Base-by-base conservation (phyloP, 2,113 vertebrate genomes). In the Dermatemys mawii region DNA sequence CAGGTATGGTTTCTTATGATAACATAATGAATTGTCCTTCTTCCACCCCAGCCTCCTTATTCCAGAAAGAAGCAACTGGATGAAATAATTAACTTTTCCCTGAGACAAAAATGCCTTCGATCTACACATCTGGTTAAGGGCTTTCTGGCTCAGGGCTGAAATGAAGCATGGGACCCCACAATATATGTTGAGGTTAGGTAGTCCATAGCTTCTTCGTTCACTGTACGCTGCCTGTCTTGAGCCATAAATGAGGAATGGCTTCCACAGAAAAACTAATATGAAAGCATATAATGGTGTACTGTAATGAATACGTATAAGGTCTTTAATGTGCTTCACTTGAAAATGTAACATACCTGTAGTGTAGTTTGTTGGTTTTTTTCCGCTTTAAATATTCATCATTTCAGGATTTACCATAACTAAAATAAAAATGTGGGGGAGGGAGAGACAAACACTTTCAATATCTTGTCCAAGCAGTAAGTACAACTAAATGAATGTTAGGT, bases 1-100 rank as follows among this genome's bases (percentile, higher is more conserved):
- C 80, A 91, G 16, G 60, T 78, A 93, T 84, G 93, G 90, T 86
- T 32, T 78, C 83, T 89, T 93, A 83, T 90, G 96, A 94, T 96
- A 94, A 89, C 1, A 94, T 92, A 94, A 93, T 82, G 51, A 86
- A 90, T 95, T 95, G 96, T 80, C 73, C 29, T 93, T 32, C 55
- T 94, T 91, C 92, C 92, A 92, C 57, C 29, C 11, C 80, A 41
- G 51, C 32, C 60, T 89, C 51, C 55, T 7, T n/a, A 53, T 73
- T 79, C 90, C 85, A 80, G 85, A 82, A 90, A 87, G 57, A 93
- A 73, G 63, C 55, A 70, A 90, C 92, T 81, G 91, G 83, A 87
- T 19, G 32, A 41, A 94, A 90, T 60, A 60, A 78, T 94, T 79
- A 48, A 81, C 60, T 93, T 93, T 57, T 75, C 35, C 13, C 49